A percentile compares a stretch with the other conserved stretches of the same genome.
These are phyloP conservation scores for Druceiella hillmani DNA, from an alignment of 2,888 invertebrate species.

Conservation along the genomic window DNA sequence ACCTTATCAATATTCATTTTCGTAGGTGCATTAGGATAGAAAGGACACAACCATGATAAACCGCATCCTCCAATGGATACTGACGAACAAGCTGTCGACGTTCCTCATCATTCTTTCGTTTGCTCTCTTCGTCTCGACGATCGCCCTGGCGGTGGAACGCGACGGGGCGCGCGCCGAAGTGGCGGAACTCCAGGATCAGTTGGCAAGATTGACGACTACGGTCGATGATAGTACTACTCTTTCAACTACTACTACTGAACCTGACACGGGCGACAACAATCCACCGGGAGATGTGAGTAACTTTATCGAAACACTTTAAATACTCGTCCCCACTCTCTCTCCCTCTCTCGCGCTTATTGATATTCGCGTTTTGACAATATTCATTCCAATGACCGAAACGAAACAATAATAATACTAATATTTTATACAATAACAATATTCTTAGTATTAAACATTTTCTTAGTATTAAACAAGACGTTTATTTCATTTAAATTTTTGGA, in stretches of 20 bases:
- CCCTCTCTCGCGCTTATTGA: no score
- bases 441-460: no score
- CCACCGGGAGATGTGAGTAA: background rate
- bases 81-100: constrained; percentile 32
- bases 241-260: constrained; percentile 9
- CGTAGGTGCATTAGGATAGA: no score
- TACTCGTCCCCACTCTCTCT: no score
- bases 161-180: constrained; percentile 7
- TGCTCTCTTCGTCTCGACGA: constrained; percentile 48
- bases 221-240: constrained; percentile 1
- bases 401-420: no score
- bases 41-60: constrained; percentile 9
- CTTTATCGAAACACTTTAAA: no score
- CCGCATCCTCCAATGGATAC: constrained; percentile 11
- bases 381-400: no score
- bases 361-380: no score
- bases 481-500: no score
- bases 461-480: no score
- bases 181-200: constrained; percentile 3
- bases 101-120: constrained; percentile 32
- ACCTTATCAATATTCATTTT: no score
- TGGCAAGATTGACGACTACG: constrained; percentile 6
- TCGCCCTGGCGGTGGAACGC: constrained; percentile 44
- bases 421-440: no score
- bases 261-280: constrained; percentile 4